Conservation (phyloP, 1,140 invertebrate genomes). For the Hydropsyche tenuis region DNA sequence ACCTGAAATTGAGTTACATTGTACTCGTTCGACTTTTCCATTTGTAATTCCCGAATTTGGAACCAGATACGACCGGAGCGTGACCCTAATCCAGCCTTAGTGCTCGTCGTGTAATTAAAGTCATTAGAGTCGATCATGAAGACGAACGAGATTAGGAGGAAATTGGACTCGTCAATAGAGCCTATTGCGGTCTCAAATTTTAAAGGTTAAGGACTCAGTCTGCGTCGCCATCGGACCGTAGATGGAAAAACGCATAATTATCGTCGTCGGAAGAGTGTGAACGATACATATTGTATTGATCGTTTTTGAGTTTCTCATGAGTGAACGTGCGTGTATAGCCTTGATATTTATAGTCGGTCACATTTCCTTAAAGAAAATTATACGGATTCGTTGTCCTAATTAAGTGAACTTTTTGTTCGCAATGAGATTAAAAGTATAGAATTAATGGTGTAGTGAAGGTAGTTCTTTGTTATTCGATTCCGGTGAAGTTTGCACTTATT, state of each 20-base stretch:
- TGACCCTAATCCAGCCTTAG: background rate
- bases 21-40: background rate
- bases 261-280: background rate
- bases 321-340: constrained; percentile 11
- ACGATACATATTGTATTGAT: background rate
- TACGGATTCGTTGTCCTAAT: constrained; percentile 9
- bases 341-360: constrained; percentile 15
- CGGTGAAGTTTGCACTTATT: no score
- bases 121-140: constrained; percentile 15
- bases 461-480: no score
- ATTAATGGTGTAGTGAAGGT: no score
- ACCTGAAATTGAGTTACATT: constrained; percentile 18
- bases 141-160: background rate
- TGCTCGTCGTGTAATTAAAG: constrained; percentile 19
- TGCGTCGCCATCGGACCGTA: background rate
- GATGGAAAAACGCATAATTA: constrained; percentile 9
- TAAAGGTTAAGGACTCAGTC: constrained; percentile 16
- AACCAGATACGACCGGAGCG: background rate
- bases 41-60: background rate
- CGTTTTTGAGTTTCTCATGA: background rate
- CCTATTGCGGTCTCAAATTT: background rate
- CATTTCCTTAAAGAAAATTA: constrained; percentile 10
- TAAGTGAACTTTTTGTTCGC: constrained; percentile 1
- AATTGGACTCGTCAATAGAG: background rate
- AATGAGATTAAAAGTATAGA: no score